Evolutionary conservation across 2,797 vertebrate species (phyloP).

Genomic region (Cottoperca gobio): DNA sequence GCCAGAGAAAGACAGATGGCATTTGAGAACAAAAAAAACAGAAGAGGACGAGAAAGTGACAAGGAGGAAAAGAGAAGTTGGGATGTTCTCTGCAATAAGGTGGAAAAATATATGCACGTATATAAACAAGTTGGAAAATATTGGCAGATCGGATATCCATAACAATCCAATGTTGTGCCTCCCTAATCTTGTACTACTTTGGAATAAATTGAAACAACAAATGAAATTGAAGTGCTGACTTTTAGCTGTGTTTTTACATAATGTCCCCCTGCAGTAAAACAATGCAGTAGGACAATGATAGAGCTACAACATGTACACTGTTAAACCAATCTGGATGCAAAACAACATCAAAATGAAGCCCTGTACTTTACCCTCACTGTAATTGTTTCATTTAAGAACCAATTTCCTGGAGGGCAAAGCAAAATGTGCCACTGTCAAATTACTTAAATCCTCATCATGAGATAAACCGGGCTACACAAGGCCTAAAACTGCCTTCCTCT

Average conservation of each 20-base stretch:
- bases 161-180: no score
- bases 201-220: neutral
- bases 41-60: neutral
- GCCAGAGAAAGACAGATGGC: conserved; percentile 2
- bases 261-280: neutral
- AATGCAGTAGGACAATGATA: neutral
- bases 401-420: neutral
- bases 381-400: neutral
- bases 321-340: neutral
- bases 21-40: conserved; percentile 13
- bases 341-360: neutral
- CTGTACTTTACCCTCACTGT: neutral
- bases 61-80: neutral
- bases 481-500: neutral
- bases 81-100: no score
- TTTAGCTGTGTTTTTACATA: no score
- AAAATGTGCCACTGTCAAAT: neutral
- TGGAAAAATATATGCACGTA: no score
- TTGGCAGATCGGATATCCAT: no score
- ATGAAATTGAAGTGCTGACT: neutral
- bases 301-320: no score
- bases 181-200: neutral
- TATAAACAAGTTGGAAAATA: no score
- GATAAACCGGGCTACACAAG: neutral
- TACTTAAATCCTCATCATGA: neutral